Conservation (phyloP, 23 tunicate species). For the Ciona savignyi region DNA sequence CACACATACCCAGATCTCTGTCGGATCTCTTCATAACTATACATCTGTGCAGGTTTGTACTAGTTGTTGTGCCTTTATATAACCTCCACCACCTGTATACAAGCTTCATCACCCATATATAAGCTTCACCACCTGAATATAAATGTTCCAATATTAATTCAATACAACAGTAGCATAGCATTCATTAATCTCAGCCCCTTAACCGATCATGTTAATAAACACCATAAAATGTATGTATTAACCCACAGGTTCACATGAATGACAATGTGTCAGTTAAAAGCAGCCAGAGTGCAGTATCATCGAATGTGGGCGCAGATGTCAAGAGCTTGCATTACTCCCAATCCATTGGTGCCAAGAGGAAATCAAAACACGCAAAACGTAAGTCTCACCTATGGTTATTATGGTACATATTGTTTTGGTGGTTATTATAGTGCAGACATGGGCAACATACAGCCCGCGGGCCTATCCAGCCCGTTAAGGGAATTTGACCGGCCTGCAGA, state of each 20-base stretch:
- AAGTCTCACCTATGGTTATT: background rate
- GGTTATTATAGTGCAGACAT: background rate
- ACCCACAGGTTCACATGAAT: slow-evolving; percentile 60
- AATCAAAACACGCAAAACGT: slow-evolving; percentile 32
- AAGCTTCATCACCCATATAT: too few relatives aligned
- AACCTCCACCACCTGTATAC: too few relatives aligned
- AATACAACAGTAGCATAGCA: too few relatives aligned
- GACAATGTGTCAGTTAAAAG: slow-evolving; percentile 75
- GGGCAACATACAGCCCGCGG: background rate
- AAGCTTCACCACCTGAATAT: too few relatives aligned
- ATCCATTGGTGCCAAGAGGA: slow-evolving; percentile 38
- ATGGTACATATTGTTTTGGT: too few relatives aligned
- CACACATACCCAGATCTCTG: slow-evolving; percentile 45
- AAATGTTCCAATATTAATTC: too few relatives aligned
- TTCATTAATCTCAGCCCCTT: too few relatives aligned
- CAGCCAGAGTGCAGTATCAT: slow-evolving; percentile 23
- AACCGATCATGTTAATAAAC: too few relatives aligned
- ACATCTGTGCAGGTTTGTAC: slow-evolving; percentile 85
- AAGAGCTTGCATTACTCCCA: slow-evolving; percentile 37
- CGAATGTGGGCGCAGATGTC: slow-evolving; percentile 22
- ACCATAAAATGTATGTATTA: too few relatives aligned
- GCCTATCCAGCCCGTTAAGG: too few relatives aligned
- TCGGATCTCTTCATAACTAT: slow-evolving; percentile 28
- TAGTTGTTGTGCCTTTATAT: too few relatives aligned
- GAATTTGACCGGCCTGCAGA: too few relatives aligned